These are phyloP conservation scores for Pyrgus malvae DNA, from an alignment of 2,888 invertebrate genomes.

Conservation along the genomic window DNA sequence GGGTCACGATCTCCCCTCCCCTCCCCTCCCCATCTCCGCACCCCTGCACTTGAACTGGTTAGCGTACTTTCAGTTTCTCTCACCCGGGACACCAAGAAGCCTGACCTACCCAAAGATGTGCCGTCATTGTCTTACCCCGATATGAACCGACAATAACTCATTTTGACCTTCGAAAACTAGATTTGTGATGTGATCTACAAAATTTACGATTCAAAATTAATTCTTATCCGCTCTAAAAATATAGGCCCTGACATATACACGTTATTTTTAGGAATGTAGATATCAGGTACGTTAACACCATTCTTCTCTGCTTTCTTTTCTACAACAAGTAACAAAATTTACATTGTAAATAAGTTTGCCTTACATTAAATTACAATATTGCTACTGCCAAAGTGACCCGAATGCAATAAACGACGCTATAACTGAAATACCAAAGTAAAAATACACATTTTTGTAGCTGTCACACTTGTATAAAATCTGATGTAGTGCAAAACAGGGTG, in stretches of 20 bases:
- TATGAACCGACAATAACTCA: no score
- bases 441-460: neutral
- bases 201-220: neutral
- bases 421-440: neutral
- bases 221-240: no score
- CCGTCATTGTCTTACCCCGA: constrained; percentile 4
- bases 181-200: neutral
- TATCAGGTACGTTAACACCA: no score
- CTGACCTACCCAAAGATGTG: constrained; percentile 62
- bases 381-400: no score
- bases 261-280: no score
- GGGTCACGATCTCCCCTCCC: constrained; percentile 48
- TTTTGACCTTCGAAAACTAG: neutral
- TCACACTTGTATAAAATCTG: constrained; percentile 6
- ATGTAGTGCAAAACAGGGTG: constrained; percentile 15
- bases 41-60: constrained; percentile 68
- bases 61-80: constrained; percentile 65
- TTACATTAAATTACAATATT: no score
- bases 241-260: no score
- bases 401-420: no score
- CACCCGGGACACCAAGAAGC: constrained; percentile 49
- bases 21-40: constrained; percentile 20
- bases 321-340: no score
- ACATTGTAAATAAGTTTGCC: no score
- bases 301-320: no score